These are phyloP conservation scores for Amia ocellicauda DNA, from an alignment of 2,113 vertebrate species.

Conservation along the genomic window DNA sequence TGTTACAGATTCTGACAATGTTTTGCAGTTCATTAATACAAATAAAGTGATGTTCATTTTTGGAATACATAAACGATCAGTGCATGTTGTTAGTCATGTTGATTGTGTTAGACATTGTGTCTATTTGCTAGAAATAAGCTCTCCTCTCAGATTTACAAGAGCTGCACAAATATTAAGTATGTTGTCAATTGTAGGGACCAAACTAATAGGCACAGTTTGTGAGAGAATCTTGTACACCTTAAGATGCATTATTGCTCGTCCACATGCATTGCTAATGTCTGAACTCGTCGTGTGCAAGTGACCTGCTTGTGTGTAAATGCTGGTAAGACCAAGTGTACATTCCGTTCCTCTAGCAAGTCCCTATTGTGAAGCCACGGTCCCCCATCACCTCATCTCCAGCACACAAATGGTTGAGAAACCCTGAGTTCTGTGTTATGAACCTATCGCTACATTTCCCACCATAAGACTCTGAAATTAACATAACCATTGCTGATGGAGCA, in stretches of 20 bases:
- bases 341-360: conserved; percentile 12
- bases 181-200: conserved; percentile 17
- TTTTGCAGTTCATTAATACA: too few species aligned
- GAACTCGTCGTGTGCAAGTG: conserved; percentile 17
- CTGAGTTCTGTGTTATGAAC: conserved; percentile 7
- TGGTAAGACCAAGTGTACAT: conserved; percentile 20
- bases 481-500: conserved; percentile 22
- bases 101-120: too few species aligned
- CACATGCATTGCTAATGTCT: conserved; percentile 24
- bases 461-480: conserved; percentile 26
- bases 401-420: conserved; percentile 8
- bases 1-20: too few species aligned
- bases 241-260: conserved; percentile 8
- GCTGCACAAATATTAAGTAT: conserved; percentile 23
- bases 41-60: too few species aligned
- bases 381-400: conserved; percentile 8
- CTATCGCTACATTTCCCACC: conserved; percentile 11
- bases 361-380: conserved; percentile 12
- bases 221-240: conserved; percentile 25
- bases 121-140: too few species aligned
- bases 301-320: conserved; percentile 24
- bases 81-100: too few species aligned
- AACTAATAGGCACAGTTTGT: conserved; percentile 17
- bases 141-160: conserved; percentile 10
- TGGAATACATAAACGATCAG: too few species aligned